A percentile compares a stretch with the other conserved stretches of the same genome.
phyloP scores from a whole-genome alignment of 2,113 vertebrate genomes.

The Thymallus thymallus region DNA sequence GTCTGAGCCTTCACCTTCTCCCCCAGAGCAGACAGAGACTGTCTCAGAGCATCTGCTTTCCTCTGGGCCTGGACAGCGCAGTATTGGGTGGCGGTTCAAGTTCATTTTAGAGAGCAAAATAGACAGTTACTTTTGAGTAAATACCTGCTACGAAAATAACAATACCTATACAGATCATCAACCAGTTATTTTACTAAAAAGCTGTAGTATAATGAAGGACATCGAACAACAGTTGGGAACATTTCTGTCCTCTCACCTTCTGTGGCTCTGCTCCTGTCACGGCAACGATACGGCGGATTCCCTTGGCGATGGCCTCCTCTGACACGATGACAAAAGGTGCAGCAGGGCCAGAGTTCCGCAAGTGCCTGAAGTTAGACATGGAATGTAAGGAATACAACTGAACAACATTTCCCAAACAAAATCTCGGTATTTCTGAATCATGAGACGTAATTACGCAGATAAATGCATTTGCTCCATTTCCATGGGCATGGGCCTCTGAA shows the following conservation, averaged over 20 bases:
- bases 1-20: constrained; percentile 89
- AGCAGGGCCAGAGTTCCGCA: constrained; percentile 87
- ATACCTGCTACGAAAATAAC: neutral
- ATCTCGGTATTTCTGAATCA: neutral
- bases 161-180: too few relatives aligned
- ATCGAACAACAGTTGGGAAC: too few relatives aligned
- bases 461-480: too few relatives aligned
- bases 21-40: constrained; percentile 75
- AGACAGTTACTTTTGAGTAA: too few relatives aligned
- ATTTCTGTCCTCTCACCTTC: constrained; percentile 78
- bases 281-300: constrained; percentile 93
- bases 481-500: constrained; percentile 58
- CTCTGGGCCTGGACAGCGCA: constrained; percentile 81
- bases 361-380: constrained; percentile 76
- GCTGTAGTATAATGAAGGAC: too few relatives aligned
- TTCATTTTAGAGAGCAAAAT: too few relatives aligned
- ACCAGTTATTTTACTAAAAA: too few relatives aligned
- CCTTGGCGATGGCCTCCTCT: constrained; percentile 97
- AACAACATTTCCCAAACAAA: neutral
- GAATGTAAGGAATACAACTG: neutral
- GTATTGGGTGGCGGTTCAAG: neutral
- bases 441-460: neutral
- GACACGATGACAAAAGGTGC: constrained; percentile 91
- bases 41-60: constrained; percentile 84
- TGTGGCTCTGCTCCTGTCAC: constrained; percentile 91